Conservation (phyloP, 2,797 vertebrate genomes). For the Sebastes trivittatus region DNA sequence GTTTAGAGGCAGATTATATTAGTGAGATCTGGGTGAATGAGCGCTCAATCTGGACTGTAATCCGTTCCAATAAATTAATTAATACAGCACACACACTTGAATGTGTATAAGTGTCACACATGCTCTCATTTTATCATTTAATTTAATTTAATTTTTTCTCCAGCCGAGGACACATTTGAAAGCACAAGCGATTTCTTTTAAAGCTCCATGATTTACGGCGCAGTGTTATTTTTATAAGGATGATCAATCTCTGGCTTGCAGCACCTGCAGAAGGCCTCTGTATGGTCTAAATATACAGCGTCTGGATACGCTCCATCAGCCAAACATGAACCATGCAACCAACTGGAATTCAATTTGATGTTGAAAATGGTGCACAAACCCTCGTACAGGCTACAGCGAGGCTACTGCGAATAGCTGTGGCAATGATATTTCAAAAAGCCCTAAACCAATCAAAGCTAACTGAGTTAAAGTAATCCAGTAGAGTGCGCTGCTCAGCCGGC, state of each 20-base stretch:
- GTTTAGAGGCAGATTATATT: constrained; percentile 77
- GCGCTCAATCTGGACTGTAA: constrained; percentile 68
- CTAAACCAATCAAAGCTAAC: constrained; percentile 54
- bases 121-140: constrained; percentile 8
- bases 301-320: constrained; percentile 45
- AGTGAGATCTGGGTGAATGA: constrained; percentile 71
- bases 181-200: background rate
- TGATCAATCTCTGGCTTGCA: constrained; percentile 54
- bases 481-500: constrained; percentile 2
- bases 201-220: constrained; percentile 27
- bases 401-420: background rate
- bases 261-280: constrained; percentile 38
- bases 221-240: constrained; percentile 49
- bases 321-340: constrained; percentile 15
- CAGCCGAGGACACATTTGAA: constrained; percentile 1
- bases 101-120: constrained; percentile 30
- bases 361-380: constrained; percentile 1
- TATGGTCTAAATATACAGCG: constrained; percentile 58
- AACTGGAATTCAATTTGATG: constrained; percentile 42
- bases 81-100: constrained; percentile 48
- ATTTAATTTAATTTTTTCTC: constrained; percentile 41
- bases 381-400: background rate
- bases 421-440: constrained; percentile 16
- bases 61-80: constrained; percentile 72
- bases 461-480: constrained; percentile 46